phyloP scores from a whole-genome alignment of 2,113 vertebrate genomes.

The Mobula birostris region DNA sequence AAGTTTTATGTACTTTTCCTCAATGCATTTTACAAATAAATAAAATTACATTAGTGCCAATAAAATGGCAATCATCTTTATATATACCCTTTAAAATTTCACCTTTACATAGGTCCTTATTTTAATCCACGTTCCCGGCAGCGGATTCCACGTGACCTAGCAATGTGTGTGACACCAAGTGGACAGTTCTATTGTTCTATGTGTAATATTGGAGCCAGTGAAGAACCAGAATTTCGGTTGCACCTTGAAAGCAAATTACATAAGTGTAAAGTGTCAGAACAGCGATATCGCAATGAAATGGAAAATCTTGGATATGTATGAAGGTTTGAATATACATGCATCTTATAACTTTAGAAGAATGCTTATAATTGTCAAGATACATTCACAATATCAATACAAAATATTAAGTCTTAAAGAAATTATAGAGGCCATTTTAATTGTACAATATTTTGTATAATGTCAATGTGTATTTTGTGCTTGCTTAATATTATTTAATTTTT shows the following conservation, averaged over 20 bases:
- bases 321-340: conserved; percentile 31
- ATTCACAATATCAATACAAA: conserved; percentile 23
- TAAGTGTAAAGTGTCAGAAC: conserved; percentile 91
- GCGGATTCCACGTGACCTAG: conserved; percentile 87
- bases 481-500: conserved; percentile 21
- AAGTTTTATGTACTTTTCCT: background rate
- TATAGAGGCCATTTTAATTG: background rate
- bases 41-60: background rate
- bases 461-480: conserved; percentile 23
- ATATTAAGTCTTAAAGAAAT: conserved; percentile 10
- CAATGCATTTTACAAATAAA: background rate
- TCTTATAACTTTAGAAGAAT: conserved; percentile 23
- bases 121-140: conserved; percentile 89
- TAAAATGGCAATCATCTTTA: background rate
- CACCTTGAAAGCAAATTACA: conserved; percentile 96
- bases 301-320: conserved; percentile 92
- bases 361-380: conserved; percentile 6
- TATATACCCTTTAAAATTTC: background rate
- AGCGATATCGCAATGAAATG: conserved; percentile 91
- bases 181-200: conserved; percentile 98
- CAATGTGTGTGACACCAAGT: conserved; percentile 95
- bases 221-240: conserved; percentile 88
- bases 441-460: background rate
- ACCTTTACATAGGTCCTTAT: conserved; percentile 71
- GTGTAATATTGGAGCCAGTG: conserved; percentile 88